These are phyloP conservation scores for Gryllus longicercus DNA, from an alignment of 2,888 invertebrate genomes.

Conservation along the genomic window DNA sequence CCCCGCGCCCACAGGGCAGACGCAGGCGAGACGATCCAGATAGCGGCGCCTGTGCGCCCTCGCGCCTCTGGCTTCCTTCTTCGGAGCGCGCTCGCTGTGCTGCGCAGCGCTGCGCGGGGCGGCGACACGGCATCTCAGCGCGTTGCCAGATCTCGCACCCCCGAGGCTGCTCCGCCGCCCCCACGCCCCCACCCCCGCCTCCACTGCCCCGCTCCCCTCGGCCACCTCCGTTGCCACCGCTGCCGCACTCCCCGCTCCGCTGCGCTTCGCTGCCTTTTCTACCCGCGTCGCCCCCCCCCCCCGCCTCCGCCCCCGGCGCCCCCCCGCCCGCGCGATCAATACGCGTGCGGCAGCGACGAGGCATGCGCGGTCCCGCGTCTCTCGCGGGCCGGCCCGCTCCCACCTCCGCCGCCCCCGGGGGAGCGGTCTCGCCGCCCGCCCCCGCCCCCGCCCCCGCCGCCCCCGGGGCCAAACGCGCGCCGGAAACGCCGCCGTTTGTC, in stretches of 20 bases:
- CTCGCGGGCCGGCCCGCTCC: neutral
- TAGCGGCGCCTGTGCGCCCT: neutral
- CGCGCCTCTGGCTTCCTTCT: neutral
- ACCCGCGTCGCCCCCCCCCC: neutral
- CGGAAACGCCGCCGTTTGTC: no score
- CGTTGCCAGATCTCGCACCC: conserved; percentile 17
- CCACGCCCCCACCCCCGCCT: neutral
- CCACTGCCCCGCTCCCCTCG: neutral
- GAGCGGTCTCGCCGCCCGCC: neutral
- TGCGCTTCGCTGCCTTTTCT: neutral
- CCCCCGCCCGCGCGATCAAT: neutral
- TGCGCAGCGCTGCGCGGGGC: neutral
- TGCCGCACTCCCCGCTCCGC: neutral
- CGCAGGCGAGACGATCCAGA: neutral
- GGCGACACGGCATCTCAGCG: neutral
- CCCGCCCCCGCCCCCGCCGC: no score
- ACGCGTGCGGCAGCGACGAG: neutral
- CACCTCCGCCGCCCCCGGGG: neutral
- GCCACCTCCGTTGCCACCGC: neutral
- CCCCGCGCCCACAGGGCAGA: no score
- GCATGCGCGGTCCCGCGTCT: no score
- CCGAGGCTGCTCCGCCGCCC: neutral
- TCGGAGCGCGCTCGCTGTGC: neutral
- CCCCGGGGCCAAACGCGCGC: no score
- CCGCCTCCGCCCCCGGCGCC: neutral